Base-by-base conservation (phyloP, 2,888 invertebrate species). In the Scaptomyza caliginosa region DNA sequence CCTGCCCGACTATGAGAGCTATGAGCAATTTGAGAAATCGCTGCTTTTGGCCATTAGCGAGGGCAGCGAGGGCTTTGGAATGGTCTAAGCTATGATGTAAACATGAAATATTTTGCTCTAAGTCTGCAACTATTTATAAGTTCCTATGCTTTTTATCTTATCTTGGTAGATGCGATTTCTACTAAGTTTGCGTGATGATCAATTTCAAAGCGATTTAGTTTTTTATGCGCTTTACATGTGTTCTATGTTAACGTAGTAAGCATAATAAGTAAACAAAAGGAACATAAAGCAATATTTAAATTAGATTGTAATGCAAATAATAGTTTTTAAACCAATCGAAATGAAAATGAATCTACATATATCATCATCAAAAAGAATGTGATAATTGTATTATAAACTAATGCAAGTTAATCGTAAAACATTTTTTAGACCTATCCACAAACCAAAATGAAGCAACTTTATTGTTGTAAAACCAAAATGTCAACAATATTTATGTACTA, bases 41-140 rank as follows among this genome's bases (percentile, higher is more conserved):
- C 93, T 98, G 57, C 93, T 97, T 11, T 93, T 97, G 91, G 98
- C 98, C 75, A 97, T 98, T 91, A 98, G 96, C 92, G 98, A 98
- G 92, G 98, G 98, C 39, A 96, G 96, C 30, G 98, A 98, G 93
- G 98, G 98, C 10, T 98, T 98, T 92, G 96, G 96, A 58, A 91
- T 92, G 91, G 91, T 91, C 72, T 91, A 89, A 64, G 54, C 26
- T 16, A 32, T 42, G 17, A 0, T 34, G 1, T 21, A 17, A 24
- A 19, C 19, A 40, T 26, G 26, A 36, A 52, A 56, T 17, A 42
- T 67, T 64, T 66, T 66, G 32, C 58, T 52, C 60, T 62, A 74
- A 76, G 56, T 63, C 71, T 69, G 68, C 78, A 71, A 67, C 66
- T 32, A 46, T 34, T 34, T 30, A 30, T 83, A 72, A 82, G 88